Evolutionary conservation across 2,797 vertebrate genomes (phyloP), one percentile per base, ranked within the genome.

Genomic region (Rallus crepitans): DNA sequence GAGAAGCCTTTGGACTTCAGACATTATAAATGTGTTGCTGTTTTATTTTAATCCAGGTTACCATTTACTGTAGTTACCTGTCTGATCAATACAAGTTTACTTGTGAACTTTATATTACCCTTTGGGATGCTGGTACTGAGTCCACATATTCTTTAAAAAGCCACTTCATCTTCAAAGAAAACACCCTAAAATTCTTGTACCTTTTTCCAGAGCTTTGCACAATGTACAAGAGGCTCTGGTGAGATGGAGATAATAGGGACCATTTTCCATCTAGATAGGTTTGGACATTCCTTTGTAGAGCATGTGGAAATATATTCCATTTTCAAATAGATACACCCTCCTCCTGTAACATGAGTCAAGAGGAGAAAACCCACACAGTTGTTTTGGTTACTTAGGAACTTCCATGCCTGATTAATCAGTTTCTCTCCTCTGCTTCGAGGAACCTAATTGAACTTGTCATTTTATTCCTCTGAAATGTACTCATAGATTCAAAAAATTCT

Each of bases 301-400:
- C 75, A 72, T 82, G 82, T 94, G 91, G 91, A 95, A 93, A 96
- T 94, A 80, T 52, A 96, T 95, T 95, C 79, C 69, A 42, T 87
- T 96, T 96, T 78, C 94, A 93, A 91, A 91, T 30, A 93, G 94
- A 87, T 96, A 88, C 82, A 89, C 87, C 89, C 97, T 97, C 94
- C 96, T 96, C 57, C 95, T 96, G 93, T 98, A 96, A 97, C 92
- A 97, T 93, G 96, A 98, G 97, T 97, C 97, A 97, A 98, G 96
- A 96, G 94, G 96, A 96, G 98, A 94, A 94, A 95, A 70, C 96
- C 96, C 95, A 97, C 96, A 97, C 95, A 96, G 93, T 97, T 96
- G 96, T 96, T 96, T 96, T 97, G 97, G 96, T 98, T 97, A 97
- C 97, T 97, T 97, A 97, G 96, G 96, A 93, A 92, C 96, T 97